Conservation (phyloP, 2,888 invertebrate species). For the Drosophila glabriapex region DNA sequence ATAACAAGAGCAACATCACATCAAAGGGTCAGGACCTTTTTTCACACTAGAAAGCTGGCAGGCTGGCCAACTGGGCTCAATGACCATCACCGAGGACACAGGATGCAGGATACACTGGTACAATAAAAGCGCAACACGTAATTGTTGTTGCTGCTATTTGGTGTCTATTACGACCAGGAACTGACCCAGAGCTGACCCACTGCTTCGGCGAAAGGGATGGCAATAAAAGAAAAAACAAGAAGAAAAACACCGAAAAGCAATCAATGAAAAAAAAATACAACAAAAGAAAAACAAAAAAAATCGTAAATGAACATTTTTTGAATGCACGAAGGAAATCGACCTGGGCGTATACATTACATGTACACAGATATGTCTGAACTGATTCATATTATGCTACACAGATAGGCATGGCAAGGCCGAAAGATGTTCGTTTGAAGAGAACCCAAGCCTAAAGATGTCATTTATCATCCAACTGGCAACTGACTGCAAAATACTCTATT, state of each 20-base stretch:
- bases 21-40: slow-evolving; percentile 50
- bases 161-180: slow-evolving; percentile 28
- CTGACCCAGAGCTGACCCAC: slow-evolving; percentile 19
- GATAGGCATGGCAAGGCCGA: not conserved
- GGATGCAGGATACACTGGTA: slow-evolving; percentile 7
- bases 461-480: not conserved
- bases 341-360: not conserved
- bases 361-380: not conserved
- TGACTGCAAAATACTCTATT: not conserved
- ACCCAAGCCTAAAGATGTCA: not conserved
- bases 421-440: not conserved
- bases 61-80: slow-evolving; percentile 32
- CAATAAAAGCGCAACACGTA: slow-evolving; percentile 76
- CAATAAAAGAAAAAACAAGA: slow-evolving; percentile 10
- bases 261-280: slow-evolving; percentile 13
- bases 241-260: slow-evolving; percentile 33
- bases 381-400: not conserved
- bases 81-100: slow-evolving; percentile 3
- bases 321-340: not conserved
- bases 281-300: slow-evolving; percentile 1
- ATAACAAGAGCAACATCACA: slow-evolving; percentile 28
- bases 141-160: slow-evolving; percentile 53
- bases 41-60: slow-evolving; percentile 1
- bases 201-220: slow-evolving; percentile 15
- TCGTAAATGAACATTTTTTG: slow-evolving; percentile 20